Conservation (phyloP, 1,140 invertebrate genomes). For the Pseudomyrmex pallidus region DNA sequence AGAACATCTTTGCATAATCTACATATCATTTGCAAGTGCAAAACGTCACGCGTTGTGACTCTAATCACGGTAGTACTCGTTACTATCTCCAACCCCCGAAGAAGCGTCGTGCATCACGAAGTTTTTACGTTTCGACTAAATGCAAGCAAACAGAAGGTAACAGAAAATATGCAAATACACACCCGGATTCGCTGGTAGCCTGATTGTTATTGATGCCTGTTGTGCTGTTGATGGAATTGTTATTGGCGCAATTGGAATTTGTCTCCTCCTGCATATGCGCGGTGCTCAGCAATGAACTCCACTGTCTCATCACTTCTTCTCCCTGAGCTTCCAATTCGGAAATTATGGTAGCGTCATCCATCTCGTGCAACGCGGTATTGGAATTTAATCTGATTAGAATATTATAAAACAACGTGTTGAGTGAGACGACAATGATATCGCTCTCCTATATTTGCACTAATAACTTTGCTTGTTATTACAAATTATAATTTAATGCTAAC, state of each 20-base stretch:
- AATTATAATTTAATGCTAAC: conserved; percentile 79
- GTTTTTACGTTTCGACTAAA: background rate
- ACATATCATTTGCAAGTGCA: conserved; percentile 45
- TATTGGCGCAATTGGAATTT: conserved; percentile 77
- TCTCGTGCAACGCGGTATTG: conserved; percentile 83
- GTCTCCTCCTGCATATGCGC: conserved; percentile 76
- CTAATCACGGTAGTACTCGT: background rate
- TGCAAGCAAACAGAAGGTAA: conserved; percentile 15
- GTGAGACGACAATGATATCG: conserved; percentile 28
- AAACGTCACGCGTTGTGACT: conserved; percentile 24
- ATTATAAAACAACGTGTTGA: too few relatives aligned
- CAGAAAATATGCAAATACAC: conserved; percentile 73
- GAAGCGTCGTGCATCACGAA: conserved; percentile 30
- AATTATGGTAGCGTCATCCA: conserved; percentile 85
- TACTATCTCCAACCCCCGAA: background rate
- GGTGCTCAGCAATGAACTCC: conserved; percentile 84
- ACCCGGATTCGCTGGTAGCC: conserved; percentile 80
- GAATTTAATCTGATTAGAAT: conserved; percentile 80
- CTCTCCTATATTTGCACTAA: background rate
- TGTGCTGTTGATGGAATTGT: conserved; percentile 79
- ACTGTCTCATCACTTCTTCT: conserved; percentile 86
- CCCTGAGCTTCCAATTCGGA: conserved; percentile 85
- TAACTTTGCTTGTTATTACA: background rate
- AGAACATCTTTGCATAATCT: conserved; percentile 32
- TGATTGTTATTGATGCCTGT: conserved; percentile 81